Percentiles rank a stretch among this genome's conserved stretches.
These are phyloP conservation scores for Cryptotis parvus DNA, from an alignment of 2,113 vertebrate species.

Conservation along the genomic window DNA sequence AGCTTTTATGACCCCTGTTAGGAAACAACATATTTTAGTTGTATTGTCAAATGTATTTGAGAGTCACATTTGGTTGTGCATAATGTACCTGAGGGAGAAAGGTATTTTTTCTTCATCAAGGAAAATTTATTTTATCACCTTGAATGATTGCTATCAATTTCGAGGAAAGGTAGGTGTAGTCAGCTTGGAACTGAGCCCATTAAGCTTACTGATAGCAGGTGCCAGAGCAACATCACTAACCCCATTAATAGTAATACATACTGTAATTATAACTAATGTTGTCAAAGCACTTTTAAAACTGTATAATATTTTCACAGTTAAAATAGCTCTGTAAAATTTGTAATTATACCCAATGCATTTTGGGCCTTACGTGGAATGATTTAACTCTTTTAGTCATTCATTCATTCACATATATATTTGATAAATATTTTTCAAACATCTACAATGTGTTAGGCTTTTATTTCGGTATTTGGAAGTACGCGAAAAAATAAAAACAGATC, in stretches of 20 bases:
- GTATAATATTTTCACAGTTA: neutral
- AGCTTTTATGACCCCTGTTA: slow-evolving; percentile 54
- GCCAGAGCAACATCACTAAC: neutral
- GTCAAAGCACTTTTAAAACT: slow-evolving; percentile 28
- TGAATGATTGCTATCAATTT: slow-evolving; percentile 17
- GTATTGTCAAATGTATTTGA: slow-evolving; percentile 47
- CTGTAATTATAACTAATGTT: neutral
- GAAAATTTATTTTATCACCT: slow-evolving; percentile 27
- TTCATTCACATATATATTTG: neutral
- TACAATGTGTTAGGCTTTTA: neutral
- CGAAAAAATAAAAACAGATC: neutral
- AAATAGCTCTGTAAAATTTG: neutral
- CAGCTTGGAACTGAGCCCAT: slow-evolving; percentile 27
- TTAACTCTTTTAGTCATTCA: neutral
- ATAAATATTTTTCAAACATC: slow-evolving; percentile 2
- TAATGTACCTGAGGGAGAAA: slow-evolving; percentile 15
- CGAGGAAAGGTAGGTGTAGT: neutral
- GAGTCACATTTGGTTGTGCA: slow-evolving; percentile 13
- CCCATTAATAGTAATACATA: slow-evolving; percentile 20
- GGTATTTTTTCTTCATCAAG: slow-evolving; percentile 52
- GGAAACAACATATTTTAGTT: slow-evolving; percentile 19
- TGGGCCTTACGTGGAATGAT: neutral
- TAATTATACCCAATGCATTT: neutral
- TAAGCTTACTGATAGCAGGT: slow-evolving; percentile 15
- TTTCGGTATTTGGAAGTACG: neutral